These are phyloP conservation scores for Synergus umbraculus DNA, from an alignment of 2,888 invertebrate genomes.

Conservation along the genomic window DNA sequence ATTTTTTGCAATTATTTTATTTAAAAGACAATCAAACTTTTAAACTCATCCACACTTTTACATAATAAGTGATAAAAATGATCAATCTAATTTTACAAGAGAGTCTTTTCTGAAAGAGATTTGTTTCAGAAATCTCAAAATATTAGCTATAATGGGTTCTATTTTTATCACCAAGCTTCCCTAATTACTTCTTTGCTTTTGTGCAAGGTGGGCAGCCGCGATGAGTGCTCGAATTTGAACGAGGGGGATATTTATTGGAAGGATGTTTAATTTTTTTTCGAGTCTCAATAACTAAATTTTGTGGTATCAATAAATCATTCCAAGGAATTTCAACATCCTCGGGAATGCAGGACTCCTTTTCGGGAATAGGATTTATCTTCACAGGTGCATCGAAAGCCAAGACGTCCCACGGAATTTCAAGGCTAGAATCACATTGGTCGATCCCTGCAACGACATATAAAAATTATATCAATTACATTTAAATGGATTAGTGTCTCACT, in stretches of 20 bases:
- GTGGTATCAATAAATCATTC: constrained; percentile 67
- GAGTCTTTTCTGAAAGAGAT: background rate
- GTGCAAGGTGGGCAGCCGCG: constrained; percentile 2
- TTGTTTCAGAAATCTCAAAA: background rate
- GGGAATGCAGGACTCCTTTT: constrained; percentile 53
- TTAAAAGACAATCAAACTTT: background rate
- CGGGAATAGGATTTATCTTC: constrained; percentile 56
- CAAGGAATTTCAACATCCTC: constrained; percentile 69
- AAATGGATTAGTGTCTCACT: too few species aligned
- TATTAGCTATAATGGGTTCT: background rate
- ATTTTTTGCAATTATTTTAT: background rate
- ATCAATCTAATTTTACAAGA: background rate
- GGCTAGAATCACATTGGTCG: constrained; percentile 60
- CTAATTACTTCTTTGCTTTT: background rate
- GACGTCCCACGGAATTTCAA: constrained; percentile 68
- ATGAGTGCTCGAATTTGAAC: background rate
- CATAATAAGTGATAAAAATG: background rate
- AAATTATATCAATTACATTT: background rate
- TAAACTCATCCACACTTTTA: background rate
- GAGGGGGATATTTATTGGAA: constrained; percentile 55
- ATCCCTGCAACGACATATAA: background rate
- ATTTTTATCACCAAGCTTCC: background rate
- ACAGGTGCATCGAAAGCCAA: constrained; percentile 60
- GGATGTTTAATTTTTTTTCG: constrained; percentile 61
- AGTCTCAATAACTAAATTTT: constrained; percentile 62